Base-by-base conservation (phyloP, 1,140 invertebrate species). In the Drosophila ananassae region DNA sequence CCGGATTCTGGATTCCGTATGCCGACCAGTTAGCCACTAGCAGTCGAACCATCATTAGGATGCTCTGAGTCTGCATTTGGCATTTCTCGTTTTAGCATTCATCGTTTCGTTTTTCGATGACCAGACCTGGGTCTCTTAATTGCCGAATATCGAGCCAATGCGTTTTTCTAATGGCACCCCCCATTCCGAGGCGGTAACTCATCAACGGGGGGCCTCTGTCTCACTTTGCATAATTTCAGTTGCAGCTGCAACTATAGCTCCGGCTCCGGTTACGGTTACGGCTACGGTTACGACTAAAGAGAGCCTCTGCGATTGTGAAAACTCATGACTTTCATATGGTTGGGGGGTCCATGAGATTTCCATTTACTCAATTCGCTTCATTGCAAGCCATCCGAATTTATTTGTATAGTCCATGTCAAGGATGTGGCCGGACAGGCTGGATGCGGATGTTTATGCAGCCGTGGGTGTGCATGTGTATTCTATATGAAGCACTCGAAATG, bases 31-130 rank as follows among this genome's bases (percentile, higher is more conserved):
- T 44, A 17, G 41, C 41, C 41, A 44, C 41, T 21, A 21, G 47
- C 21, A 41, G 28, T 24, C 28, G 32, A 54, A 76, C 68, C 68
- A 73, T 75, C 57, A 87, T 81, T 85, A 87, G 53, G 37, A 28
- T 21, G 24, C 56, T 37, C 28, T 47, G 39, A 39, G 22, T 52
- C 32, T 37, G 37, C 52, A 37, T 8, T 30, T 50, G 46, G 51
- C 47, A 53, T 52, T 63, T 73, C 64, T 62, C 60, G 77, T 80
- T 80, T 83, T 64, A 37, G 58, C 52, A 73, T 85, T 77, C 73
- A 83, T 71, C 62, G 55, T 73, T 61, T 30, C 50, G 61, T 69
- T 69, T 62, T 56, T 63, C 52, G 37, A 47, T 51, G 58, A 28
- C 53, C 34, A 41, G 21, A 21, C 2, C 8, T 21, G 21, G 12